Conservation (phyloP, 2,888 invertebrate genomes). For the Octodonta nipae region DNA sequence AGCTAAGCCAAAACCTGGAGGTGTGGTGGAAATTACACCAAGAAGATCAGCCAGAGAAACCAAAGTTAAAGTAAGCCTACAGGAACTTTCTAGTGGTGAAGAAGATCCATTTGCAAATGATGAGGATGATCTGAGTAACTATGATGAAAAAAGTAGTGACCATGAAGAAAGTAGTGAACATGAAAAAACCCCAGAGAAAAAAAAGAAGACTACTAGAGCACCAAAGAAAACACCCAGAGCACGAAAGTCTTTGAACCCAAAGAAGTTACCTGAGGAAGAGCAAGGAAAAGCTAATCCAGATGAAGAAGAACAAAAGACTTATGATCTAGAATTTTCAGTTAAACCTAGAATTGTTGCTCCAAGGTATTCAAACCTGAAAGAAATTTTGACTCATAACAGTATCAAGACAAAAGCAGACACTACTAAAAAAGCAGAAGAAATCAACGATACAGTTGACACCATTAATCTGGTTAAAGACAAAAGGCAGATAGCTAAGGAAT, state of each 20-base stretch:
- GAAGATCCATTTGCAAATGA: slow-evolving; percentile 25
- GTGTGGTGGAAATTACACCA: slow-evolving; percentile 8
- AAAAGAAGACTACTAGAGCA: slow-evolving; percentile 10
- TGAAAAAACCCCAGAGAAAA: slow-evolving; percentile 4
- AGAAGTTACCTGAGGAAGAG: slow-evolving; percentile 6
- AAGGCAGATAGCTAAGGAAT: slow-evolving; percentile 31
- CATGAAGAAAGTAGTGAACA: slow-evolving; percentile 2
- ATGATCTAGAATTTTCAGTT: slow-evolving; percentile 32
- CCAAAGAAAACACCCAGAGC: slow-evolving; percentile 8
- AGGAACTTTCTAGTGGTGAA: slow-evolving; percentile 22
- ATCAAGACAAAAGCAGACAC: slow-evolving; percentile 6
- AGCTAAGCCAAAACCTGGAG: too few species aligned
- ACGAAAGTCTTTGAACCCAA: too few species aligned
- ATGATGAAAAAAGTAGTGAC: slow-evolving; percentile 11
- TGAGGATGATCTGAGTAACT: slow-evolving; percentile 24
- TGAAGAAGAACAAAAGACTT: slow-evolving; percentile 18
- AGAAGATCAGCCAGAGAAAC: slow-evolving; percentile 18
- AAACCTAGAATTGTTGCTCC: slow-evolving; percentile 30
- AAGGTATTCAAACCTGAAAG: slow-evolving; percentile 20
- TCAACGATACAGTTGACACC: slow-evolving; percentile 1
- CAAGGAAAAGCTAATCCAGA: slow-evolving; percentile 13
- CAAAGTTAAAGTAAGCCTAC: slow-evolving; percentile 18
- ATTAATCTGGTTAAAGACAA: slow-evolving; percentile 14
- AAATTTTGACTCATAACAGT: slow-evolving; percentile 12
- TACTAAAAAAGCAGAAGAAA: neutral